Percentiles rank a stretch among this genome's conserved stretches.
Conservation (phyloP, 2,797 vertebrate species). For the Pangasius djambal region DNA sequence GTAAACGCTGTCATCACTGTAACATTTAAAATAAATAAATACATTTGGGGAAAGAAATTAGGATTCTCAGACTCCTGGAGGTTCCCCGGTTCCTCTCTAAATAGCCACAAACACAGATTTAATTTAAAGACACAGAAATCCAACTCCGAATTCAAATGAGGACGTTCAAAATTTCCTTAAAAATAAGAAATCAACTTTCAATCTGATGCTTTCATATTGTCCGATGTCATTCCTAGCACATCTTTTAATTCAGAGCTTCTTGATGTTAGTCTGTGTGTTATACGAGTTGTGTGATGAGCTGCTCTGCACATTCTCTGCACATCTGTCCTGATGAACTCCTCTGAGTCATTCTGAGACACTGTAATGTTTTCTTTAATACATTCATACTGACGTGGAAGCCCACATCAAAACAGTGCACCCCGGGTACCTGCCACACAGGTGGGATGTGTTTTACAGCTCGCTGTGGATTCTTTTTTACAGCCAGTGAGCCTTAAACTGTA, state of each 20-base stretch:
- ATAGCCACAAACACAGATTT: neutral
- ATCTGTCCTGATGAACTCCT: neutral
- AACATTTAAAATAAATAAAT: neutral
- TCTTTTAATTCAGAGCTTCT: neutral
- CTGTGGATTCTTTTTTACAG: neutral
- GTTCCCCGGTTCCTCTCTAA: neutral
- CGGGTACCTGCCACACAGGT: neutral
- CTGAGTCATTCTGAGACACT: neutral
- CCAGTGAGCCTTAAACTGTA: neutral
- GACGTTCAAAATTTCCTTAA: neutral
- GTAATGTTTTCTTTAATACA: neutral
- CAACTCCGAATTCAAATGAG: neutral
- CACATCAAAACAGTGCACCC: neutral
- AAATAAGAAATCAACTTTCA: neutral
- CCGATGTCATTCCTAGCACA: neutral
- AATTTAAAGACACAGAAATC: neutral
- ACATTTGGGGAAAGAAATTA: neutral
- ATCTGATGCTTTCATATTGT: neutral
- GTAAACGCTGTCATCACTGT: neutral
- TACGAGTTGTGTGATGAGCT: neutral
- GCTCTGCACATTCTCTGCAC: neutral
- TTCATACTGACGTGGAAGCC: neutral
- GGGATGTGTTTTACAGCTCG: neutral
- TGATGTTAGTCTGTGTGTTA: neutral
- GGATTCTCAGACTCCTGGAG: neutral